Evolutionary conservation across 1,140 invertebrate species (phyloP), one percentile per base, ranked within the genome.

Genomic region (Papilio glaucus): DNA sequence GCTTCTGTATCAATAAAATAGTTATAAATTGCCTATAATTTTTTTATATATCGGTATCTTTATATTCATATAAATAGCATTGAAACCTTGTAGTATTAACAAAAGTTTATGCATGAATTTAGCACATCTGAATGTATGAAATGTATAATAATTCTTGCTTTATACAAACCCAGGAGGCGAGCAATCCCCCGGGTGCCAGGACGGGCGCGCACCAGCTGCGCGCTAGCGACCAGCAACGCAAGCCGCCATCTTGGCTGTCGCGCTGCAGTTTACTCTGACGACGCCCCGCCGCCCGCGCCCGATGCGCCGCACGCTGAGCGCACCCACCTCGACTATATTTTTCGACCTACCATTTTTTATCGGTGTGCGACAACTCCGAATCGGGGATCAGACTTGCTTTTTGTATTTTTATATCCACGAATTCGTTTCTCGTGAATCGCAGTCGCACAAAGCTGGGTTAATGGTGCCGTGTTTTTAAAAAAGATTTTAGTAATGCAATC

Each of bases 261-360:
- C 94, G 96, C 88, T 96, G 96, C 94, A 94, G 94, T 85, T 87
- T 96, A 92, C 96, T 96, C 93, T 96, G 96, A 96, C 96, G 94
- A 89, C 77, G 68, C 75, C 76, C 63, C 73, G 72, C 41, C 73
- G 39, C 72, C 60, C 76, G 24, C 72, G 49, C 72, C 53, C n/a
- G n/a, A n/a, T n/a, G n/a, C n/a, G 73, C 76, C 73, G 70, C 76
- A 72, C 72, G 76, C 76, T 77, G 72, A 63, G 61, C 72, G 63
- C 74, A 80, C 87, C 84, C 86, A 85, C 81, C 85, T 82, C 77
- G 53, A 87, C 85, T 86, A 88, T 91, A 92, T 90, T 90, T 90
- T 92, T 91, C 83, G 86, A 92, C 81, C 81, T 85, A 87, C 80
- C 84, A 79, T 87, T 90, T 87, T n/a, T 84, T 80, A 85, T 85